Percentiles rank a stretch among this genome's conserved stretches.
Conservation (phyloP, 2,113 vertebrate genomes). For the Scartelaos histophorus region DNA sequence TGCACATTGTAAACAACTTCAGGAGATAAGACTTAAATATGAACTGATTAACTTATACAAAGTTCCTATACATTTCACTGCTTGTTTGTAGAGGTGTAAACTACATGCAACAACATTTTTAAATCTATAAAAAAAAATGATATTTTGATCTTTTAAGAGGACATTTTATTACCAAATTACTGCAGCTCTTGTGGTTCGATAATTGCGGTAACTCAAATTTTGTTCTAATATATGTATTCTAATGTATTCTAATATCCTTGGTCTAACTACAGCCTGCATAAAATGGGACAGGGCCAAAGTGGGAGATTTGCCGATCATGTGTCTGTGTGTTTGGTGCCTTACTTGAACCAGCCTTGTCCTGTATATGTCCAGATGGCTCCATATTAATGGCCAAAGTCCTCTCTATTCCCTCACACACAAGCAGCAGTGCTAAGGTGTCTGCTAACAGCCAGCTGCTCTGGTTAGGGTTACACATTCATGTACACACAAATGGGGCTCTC, state of each 20-base stretch:
- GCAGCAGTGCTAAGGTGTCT: conserved; percentile 52
- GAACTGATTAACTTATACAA: too few relatives aligned
- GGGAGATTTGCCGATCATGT: neutral
- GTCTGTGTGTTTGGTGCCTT: conserved; percentile 5
- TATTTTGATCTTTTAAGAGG: too few relatives aligned
- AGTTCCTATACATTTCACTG: too few relatives aligned
- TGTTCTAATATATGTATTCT: too few relatives aligned
- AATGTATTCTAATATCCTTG: neutral
- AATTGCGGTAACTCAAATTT: too few relatives aligned
- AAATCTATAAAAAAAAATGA: too few relatives aligned
- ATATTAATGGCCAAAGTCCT: conserved; percentile 10
- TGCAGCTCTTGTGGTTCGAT: too few relatives aligned
- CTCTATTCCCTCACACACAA: neutral
- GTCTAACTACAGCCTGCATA: neutral
- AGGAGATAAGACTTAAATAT: too few relatives aligned
- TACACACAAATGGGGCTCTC: conserved; percentile 6
- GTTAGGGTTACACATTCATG: conserved; percentile 51
- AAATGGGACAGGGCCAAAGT: neutral
- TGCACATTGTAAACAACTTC: too few relatives aligned
- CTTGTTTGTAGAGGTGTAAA: too few relatives aligned
- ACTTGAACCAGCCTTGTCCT: neutral
- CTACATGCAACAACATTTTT: too few relatives aligned
- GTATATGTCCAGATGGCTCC: conserved; percentile 8
- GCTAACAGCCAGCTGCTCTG: conserved; percentile 59
- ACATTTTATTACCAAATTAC: too few relatives aligned